Base-by-base conservation (phyloP, 1,140 invertebrate species). In the Fopius arisanus region DNA sequence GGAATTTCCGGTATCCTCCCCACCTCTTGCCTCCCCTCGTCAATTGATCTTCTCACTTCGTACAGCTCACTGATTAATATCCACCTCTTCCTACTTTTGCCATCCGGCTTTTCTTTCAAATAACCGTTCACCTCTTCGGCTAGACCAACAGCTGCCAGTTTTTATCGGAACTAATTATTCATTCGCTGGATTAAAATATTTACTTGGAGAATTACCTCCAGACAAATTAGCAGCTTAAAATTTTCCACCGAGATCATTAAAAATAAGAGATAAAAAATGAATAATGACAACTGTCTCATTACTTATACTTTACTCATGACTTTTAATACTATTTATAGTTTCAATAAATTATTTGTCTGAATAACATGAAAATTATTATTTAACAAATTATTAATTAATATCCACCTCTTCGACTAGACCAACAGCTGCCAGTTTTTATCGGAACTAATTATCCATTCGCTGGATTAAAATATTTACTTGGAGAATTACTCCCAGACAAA, bases 1-100 rank as follows among this genome's bases (percentile, higher is more conserved):
- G 31, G 51, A 23, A 67, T 33, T 67, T 72, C 65, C 65, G 51
- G 43, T 23, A 65, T 40, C 4, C 54, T 48, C 51, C 54, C 54
- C 33, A 23, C 33, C 51, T 62, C 69, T 70, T 51, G 51, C 51
- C 29, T n/a, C 37, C 69, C 65, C 67, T 40, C 43, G 48, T 68
- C 31, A 67, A 21, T 43, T 21, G 33, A 66, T 29, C 59, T 62
- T 62, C 54, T 72, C 62, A 12, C n/a, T 63, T 65, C n/a, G 54
- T 14, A 16, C 48, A 31, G 43, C 28, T 43, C 28, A 6, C 48
- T 70, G 68, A 70, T 59, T 54, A 70, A 59, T 70, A 48, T 72
- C 62, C 28, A 40, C 41, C 72, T 54, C 19, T 54, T 43, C 28
- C 65, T 19, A 33, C 7, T 48, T 62, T 67, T 31, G 29, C 48